Conservation (phyloP, 2,888 invertebrate genomes). For the Rhabditoides inermis region DNA sequence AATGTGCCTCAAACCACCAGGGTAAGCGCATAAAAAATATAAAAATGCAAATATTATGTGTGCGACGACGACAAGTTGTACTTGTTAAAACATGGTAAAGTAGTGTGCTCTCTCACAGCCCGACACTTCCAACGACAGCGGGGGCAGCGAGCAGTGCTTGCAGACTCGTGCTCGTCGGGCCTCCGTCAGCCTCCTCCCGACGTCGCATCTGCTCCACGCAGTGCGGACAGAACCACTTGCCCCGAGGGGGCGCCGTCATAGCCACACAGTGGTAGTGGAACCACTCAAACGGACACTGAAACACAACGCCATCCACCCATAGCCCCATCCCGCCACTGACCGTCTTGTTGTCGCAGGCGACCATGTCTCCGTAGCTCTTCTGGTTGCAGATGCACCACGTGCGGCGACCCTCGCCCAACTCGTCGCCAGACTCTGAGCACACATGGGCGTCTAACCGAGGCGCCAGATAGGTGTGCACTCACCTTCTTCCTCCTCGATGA, state of each 20-base stretch:
- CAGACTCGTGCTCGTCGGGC: too few species aligned
- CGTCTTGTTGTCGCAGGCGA: constrained; percentile 94
- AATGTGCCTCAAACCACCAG: too few species aligned
- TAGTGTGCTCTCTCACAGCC: too few species aligned
- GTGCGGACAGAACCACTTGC: constrained; percentile 97
- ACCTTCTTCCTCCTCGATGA: constrained; percentile 7
- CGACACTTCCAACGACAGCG: too few species aligned
- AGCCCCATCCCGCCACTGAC: constrained; percentile 60
- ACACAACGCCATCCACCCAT: constrained; percentile 42
- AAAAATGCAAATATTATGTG: too few species aligned
- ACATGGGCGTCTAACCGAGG: background rate
- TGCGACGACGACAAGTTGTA: too few species aligned
- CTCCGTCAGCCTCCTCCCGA: background rate
- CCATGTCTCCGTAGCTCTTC: constrained; percentile 61
- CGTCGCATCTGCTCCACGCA: too few species aligned
- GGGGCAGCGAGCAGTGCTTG: too few species aligned
- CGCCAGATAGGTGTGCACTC: background rate
- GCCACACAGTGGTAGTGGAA: constrained; percentile 97
- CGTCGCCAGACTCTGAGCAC: constrained; percentile 12
- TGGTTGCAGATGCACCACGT: constrained; percentile 48
- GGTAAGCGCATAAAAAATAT: too few species aligned
- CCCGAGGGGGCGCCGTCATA: constrained; percentile 88
- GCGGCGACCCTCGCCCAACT: constrained; percentile 22
- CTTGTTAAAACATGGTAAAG: too few species aligned
- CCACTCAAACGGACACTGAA: constrained; percentile 93